Evolutionary conservation across 2,888 invertebrate genomes (phyloP), one percentile per base, ranked within the genome.

Genomic region (Flexamia atlantica): DNA sequence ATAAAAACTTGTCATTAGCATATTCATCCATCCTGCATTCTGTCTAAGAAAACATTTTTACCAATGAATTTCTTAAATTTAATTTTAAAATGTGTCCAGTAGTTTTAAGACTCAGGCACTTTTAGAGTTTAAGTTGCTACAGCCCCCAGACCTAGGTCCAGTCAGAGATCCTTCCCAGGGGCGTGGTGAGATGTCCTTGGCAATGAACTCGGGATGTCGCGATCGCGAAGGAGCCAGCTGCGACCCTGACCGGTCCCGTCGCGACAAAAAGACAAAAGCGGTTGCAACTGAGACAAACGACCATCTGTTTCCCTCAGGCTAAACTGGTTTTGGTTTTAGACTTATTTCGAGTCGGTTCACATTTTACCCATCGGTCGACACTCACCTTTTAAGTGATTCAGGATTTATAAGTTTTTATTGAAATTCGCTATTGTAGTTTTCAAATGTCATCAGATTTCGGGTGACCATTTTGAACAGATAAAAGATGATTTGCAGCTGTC

Each of bases 291-390:
- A 46, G 53, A 53, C 53, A 53, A 53, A 23, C 28, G 64, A 30
- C 64, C 64, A 64, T 64, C 64, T 64, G 64, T 64, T 64, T 64
- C 64, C 64, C 64, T 64, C 64, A 64, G 64, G 53, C 53, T n/a
- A 30, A 30, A 64, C 64, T 64, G 64, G 64, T 64, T 64, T 64
- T 64, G 64, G 64, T 64, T 64, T 64, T 64, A 5, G 30, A 28
- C 30, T 64, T 64, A 64, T 64, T 64, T 64, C 10, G 14, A 28
- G 64, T 64, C 30, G 64, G 64, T 64, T 53, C 7, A 23, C 53
- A 53, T 53, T 64, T 64, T 30, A 3, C 64, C 4, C 23, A 12
- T 23, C 4, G 57, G 57, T 20, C 23, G 57, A 20, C 64, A 64
- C 28, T 64, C 28, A 64, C 64, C 64, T 64, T 64, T 64, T 28